Base-by-base conservation (phyloP, 2,113 vertebrate species). In the Nerophis lumbriciformis region DNA sequence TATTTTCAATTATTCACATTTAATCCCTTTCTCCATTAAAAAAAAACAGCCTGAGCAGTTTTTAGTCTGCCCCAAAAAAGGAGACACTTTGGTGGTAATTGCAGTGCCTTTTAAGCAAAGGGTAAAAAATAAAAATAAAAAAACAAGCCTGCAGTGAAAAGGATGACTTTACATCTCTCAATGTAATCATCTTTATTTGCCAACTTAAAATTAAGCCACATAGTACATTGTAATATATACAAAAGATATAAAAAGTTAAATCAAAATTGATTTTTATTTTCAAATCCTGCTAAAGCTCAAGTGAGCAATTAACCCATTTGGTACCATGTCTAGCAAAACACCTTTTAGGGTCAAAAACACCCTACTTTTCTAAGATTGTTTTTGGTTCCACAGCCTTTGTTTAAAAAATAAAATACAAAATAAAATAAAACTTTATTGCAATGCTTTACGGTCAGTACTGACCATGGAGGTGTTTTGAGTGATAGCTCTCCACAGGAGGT, bases 401-500 rank as follows among this genome's bases (percentile, higher is more conserved):
- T 75, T 37, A 19, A 61, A 58, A 70, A 66, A 66, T 36, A 16
- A 61, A 53, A 66, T 63, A 68, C 57, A 75, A 72, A 70, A 35
- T 21, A 15, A 48, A 63, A 76, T 67, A 65, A 79, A 79, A 63
- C 73, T 72, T 71, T 39, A 61, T 68, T 72, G 55, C 58, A 77
- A 85, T 81, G 72, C 63, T 49, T 70, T 63, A 67, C 15, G 65
- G 80, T 84, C 84, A 63, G 19, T 37, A 65, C 69, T 55, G 79
- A 84, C 85, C 75, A 59, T 66, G 63, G 73, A 71, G 82, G 69
- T 48, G 45, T 73, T 80, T 74, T 45, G 73, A 81, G 51, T 35
- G 71, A 60, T 53, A 68, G 75, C 66, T 80, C 88, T 89, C 87
- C 86, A 85, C 77, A 84, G 86, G 88, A 90, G 82, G 83, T 71